Percentiles rank a stretch among this genome's conserved stretches.
These are phyloP conservation scores for Athalia cordata DNA, from an alignment of 2,888 invertebrate species.

Conservation along the genomic window DNA sequence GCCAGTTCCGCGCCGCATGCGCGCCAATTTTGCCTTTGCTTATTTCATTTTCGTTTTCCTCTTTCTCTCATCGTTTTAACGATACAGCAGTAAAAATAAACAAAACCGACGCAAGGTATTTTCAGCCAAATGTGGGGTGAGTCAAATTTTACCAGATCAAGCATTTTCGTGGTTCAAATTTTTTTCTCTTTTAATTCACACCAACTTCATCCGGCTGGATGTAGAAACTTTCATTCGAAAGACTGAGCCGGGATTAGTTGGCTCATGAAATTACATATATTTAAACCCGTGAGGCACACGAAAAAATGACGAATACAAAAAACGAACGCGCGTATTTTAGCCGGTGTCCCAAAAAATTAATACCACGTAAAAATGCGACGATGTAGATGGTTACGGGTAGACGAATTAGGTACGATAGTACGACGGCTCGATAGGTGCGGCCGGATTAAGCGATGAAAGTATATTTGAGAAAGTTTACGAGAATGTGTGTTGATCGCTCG, in stretches of 20 bases:
- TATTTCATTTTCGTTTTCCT: not conserved
- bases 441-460: not conserved
- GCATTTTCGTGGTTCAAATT: not conserved
- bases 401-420: too few relatives aligned
- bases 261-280: not conserved
- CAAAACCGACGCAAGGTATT: too few relatives aligned
- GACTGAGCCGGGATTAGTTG: not conserved
- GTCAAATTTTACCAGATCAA: not conserved
- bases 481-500: constrained; percentile 23
- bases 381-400: not conserved
- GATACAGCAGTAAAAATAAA: too few relatives aligned
- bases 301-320: too few relatives aligned
- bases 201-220: not conserved
- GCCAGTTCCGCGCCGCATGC: not conserved
- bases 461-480: not conserved
- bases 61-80: too few relatives aligned
- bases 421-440: not conserved
- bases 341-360: not conserved
- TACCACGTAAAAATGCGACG: not conserved
- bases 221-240: not conserved
- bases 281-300: too few relatives aligned
- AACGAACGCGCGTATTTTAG: not conserved
- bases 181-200: not conserved
- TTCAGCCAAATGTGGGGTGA: too few relatives aligned
- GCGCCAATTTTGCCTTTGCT: too few relatives aligned